A percentile compares a stretch with the other conserved stretches of the same genome.
Evolutionary conservation across 2,888 invertebrate species (phyloP).

Genomic region (Tuberolachnus salignus): DNA sequence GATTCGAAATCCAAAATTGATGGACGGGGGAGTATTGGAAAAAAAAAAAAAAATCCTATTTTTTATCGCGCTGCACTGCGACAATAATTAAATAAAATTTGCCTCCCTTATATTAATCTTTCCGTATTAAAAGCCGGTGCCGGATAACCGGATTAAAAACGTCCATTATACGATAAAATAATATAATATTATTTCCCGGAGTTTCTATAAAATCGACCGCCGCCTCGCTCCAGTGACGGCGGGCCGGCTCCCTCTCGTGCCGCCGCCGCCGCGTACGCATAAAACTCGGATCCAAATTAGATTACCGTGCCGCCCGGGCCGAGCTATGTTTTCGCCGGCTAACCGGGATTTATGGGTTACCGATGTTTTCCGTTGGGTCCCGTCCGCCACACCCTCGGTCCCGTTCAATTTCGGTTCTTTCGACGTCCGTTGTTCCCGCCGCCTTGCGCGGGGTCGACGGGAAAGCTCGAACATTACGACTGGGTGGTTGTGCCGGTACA

Average conservation of each 20-base stretch:
- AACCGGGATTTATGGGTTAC: constrained; percentile 46
- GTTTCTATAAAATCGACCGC: not conserved
- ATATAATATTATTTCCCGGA: constrained; percentile 5
- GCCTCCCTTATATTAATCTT: constrained; percentile 20
- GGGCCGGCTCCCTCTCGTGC: not conserved
- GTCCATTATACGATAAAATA: constrained; percentile 37
- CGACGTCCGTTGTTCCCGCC: not conserved
- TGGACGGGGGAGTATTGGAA: too few relatives aligned
- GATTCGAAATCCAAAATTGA: too few relatives aligned
- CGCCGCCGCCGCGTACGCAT: constrained; percentile 34
- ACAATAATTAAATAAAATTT: constrained; percentile 25
- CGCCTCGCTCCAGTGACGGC: not conserved
- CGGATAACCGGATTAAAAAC: constrained; percentile 50
- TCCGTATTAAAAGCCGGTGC: constrained; percentile 44
- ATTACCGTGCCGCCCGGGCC: constrained; percentile 47
- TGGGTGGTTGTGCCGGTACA: too few relatives aligned
- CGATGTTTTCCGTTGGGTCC: constrained; percentile 7
- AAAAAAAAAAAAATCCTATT: not conserved
- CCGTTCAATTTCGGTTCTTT: not conserved
- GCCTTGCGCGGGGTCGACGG: too few relatives aligned
- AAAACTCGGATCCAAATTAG: constrained; percentile 58
- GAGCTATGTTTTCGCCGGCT: constrained; percentile 34
- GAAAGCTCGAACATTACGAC: too few relatives aligned
- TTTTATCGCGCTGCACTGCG: too few relatives aligned
- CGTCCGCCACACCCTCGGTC: not conserved